Base-by-base conservation (phyloP, 2,797 vertebrate species). In the Erethizon dorsatum region DNA sequence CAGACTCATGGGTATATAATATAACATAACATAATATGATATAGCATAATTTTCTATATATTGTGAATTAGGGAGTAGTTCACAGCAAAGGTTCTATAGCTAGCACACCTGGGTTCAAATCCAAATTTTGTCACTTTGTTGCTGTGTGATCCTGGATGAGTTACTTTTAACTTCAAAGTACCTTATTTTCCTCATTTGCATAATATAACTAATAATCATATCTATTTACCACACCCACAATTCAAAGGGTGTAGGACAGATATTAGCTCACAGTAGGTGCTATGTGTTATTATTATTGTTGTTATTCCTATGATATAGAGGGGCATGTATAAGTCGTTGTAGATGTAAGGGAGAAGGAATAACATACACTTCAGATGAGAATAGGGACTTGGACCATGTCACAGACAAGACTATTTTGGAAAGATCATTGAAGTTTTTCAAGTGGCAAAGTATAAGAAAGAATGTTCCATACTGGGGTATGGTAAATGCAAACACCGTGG, bases 401-500 rank as follows among this genome's bases (percentile, higher is more conserved):
- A 6, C 26, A 67, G 37, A 89, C 41, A 67, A 88, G 88, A 45
- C 28, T 41, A 33, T 20, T 57, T 3, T 61, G n/a, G 52, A 88
- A 94, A 96, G 61, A 91, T 28, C 63, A 96, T 0, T 50, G 79
- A 56, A 75, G 50, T 37, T 92, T 92, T 95, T 85, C 45, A 96
- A 61, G 71, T 78, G 54, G 75, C 45, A 84, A 82, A 50, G 17
- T 31, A 28, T 26, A 83, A 65, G 45, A 71, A 86, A 24, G 69
- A 65, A 56, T 1, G 18, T 37, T 95, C 41, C 28, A 79, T 15
- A 15, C 82, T 50, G 24, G 14, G 45, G 37, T 26, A 71, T 33
- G 63, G 71, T 82, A 71, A 88, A 63, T 67, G 31, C 67, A 82
- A 94, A 91, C n/a, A 77, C 63, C 18, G 17, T 2, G 6, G 11